These are phyloP conservation scores for Microchirus variegatus DNA, from an alignment of 2,797 vertebrate genomes.

Conservation along the genomic window DNA sequence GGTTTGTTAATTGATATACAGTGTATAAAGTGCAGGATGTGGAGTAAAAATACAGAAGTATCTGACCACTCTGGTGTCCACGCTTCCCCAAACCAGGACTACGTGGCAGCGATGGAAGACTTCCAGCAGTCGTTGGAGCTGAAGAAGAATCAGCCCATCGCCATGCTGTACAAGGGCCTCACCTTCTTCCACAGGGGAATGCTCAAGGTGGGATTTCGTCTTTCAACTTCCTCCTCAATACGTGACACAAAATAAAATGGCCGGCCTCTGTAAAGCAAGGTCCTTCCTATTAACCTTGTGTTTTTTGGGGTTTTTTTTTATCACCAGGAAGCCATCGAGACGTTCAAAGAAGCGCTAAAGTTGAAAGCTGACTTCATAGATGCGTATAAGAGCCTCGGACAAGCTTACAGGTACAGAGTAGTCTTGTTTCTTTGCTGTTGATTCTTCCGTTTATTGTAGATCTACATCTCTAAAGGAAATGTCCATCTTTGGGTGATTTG, in stretches of 20 bases:
- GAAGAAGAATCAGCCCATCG: slow-evolving; percentile 96
- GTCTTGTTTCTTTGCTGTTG: background rate
- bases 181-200: slow-evolving; percentile 98
- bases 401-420: slow-evolving; percentile 90
- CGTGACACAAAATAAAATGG: too few species aligned
- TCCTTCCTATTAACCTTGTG: slow-evolving; percentile 19
- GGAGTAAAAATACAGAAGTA: too few species aligned
- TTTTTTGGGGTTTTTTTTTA: background rate
- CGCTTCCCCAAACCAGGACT: slow-evolving; percentile 85
- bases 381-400: slow-evolving; percentile 96
- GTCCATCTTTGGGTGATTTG: background rate
- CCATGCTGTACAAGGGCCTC: slow-evolving; percentile 97
- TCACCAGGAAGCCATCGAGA: slow-evolving; percentile 94
- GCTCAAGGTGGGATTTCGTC: slow-evolving; percentile 86
- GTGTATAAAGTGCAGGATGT: background rate
- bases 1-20: slow-evolving; percentile 74
- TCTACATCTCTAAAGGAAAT: background rate
- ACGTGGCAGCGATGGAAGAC: slow-evolving; percentile 93
- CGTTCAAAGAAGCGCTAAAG: slow-evolving; percentile 96
- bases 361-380: slow-evolving; percentile 96
- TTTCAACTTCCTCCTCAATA: too few species aligned
- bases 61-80: background rate
- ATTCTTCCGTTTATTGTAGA: background rate
- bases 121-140: slow-evolving; percentile 94
- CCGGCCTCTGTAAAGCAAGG: too few species aligned